phyloP scores from a whole-genome alignment of 1,140 invertebrate species.

The Hylaeus volcanicus region DNA sequence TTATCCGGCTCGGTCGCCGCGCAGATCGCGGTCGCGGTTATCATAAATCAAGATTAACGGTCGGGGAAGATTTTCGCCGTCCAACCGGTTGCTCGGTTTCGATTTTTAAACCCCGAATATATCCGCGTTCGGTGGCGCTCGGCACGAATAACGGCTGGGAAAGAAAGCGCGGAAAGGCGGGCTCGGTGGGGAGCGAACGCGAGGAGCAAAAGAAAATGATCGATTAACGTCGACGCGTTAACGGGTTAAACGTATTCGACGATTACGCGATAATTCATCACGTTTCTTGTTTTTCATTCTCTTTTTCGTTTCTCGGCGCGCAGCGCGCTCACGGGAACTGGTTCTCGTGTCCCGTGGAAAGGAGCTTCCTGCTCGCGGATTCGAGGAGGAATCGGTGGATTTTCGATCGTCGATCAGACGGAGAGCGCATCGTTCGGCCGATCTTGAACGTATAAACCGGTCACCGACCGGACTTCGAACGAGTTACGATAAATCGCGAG shows the following conservation, averaged over 20 bases:
- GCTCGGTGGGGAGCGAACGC: no score
- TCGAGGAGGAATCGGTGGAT: slow-evolving; percentile 40
- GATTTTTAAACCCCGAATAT: slow-evolving; percentile 40
- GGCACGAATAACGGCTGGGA: no score
- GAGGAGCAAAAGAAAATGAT: slow-evolving; percentile 22
- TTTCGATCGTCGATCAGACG: slow-evolving; percentile 57
- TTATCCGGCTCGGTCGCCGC: slow-evolving; percentile 44
- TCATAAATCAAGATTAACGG: slow-evolving; percentile 61
- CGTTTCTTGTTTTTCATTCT: background rate
- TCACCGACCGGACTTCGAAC: slow-evolving; percentile 71
- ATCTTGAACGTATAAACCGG: slow-evolving; percentile 65
- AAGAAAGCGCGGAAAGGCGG: no score
- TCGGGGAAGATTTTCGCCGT: slow-evolving; percentile 51
- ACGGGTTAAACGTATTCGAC: slow-evolving; percentile 49
- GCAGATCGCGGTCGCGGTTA: slow-evolving; percentile 40
- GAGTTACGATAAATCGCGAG: slow-evolving; percentile 76
- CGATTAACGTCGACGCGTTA: slow-evolving; percentile 50
- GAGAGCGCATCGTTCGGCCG: slow-evolving; percentile 27
- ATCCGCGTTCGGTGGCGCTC: background rate
- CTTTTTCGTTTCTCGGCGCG: background rate
- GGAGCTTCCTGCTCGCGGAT: slow-evolving; percentile 44
- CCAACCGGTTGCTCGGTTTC: slow-evolving; percentile 30
- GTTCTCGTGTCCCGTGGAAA: background rate
- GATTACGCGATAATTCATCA: slow-evolving; percentile 50
- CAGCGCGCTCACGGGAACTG: no score